A percentile compares a stretch with the other conserved stretches of the same genome.
Evolutionary conservation across 2,113 vertebrate genomes (phyloP).

Genomic region (Toxotes chatareus): DNA sequence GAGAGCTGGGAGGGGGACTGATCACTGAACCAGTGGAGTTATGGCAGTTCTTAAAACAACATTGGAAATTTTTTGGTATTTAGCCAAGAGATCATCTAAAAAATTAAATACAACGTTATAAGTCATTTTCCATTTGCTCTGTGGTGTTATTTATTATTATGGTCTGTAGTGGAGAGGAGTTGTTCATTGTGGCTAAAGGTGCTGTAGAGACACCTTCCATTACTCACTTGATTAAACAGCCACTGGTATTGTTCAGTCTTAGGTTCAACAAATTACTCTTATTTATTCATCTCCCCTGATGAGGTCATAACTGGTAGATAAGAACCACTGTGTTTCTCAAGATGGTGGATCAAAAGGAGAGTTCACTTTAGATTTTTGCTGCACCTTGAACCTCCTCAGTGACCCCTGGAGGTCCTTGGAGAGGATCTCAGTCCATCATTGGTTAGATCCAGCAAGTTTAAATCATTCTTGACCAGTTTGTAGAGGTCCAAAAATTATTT

Average conservation of each 20-base stretch:
- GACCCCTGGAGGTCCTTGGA: background rate
- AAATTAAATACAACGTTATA: background rate
- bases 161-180: background rate
- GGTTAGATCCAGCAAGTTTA: background rate
- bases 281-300: background rate
- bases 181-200: no score
- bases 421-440: background rate
- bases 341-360: background rate
- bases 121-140: constrained; percentile 13
- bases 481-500: background rate
- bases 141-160: constrained; percentile 12
- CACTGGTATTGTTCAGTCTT: background rate
- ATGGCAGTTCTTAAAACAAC: no score
- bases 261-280: background rate
- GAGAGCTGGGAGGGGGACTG: background rate
- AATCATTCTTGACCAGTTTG: background rate
- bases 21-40: background rate
- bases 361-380: background rate
- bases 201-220: background rate
- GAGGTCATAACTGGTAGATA: constrained; percentile 1
- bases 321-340: background rate
- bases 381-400: constrained; percentile 13
- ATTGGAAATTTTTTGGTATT: background rate
- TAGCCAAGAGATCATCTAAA: background rate
- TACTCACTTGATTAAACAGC: constrained; percentile 4